Percentiles rank a stretch among this genome's conserved stretches.
Evolutionary conservation across 2,797 vertebrate genomes (phyloP).

Genomic region (Sebastes kiyomatsui): DNA sequence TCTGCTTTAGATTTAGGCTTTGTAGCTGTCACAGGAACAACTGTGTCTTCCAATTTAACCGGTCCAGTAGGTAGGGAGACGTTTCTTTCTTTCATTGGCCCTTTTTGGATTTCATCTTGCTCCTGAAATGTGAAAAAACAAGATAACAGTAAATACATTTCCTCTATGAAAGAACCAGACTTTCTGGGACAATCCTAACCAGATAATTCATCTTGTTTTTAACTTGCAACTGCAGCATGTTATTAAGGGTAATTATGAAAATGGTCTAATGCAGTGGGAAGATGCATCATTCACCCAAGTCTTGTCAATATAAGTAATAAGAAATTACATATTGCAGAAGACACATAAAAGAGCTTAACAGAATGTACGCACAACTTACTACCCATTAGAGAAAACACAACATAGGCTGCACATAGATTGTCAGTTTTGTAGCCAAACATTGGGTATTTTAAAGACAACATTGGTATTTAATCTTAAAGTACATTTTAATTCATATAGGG

Average conservation of each 20-base stretch:
- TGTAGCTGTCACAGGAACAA: not conserved
- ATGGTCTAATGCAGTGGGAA: not conserved
- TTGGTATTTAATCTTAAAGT: not conserved
- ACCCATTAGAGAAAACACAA: not conserved
- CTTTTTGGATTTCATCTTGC: conserved; percentile 35
- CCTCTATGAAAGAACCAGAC: not conserved
- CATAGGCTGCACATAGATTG: not conserved
- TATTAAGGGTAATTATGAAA: not conserved
- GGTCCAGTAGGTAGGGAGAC: conserved; percentile 6
- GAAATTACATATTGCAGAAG: not conserved
- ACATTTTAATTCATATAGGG: not conserved
- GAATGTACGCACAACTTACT: not conserved
- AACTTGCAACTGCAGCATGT: not conserved
- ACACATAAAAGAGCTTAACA: not conserved
- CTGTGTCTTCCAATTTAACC: conserved; percentile 7
- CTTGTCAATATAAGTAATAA: not conserved
- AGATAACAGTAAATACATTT: conserved; percentile 2
- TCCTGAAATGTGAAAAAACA: conserved; percentile 48
- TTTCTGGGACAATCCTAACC: not conserved
- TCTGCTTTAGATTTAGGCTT: conserved; percentile 36
- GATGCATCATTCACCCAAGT: not conserved
- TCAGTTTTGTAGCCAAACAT: not conserved
- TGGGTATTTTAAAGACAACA: not conserved
- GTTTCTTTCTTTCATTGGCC: conserved; percentile 16
- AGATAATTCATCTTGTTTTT: not conserved